Conservation (phyloP, 2,113 vertebrate species). For the Pseudonaja textilis region DNA sequence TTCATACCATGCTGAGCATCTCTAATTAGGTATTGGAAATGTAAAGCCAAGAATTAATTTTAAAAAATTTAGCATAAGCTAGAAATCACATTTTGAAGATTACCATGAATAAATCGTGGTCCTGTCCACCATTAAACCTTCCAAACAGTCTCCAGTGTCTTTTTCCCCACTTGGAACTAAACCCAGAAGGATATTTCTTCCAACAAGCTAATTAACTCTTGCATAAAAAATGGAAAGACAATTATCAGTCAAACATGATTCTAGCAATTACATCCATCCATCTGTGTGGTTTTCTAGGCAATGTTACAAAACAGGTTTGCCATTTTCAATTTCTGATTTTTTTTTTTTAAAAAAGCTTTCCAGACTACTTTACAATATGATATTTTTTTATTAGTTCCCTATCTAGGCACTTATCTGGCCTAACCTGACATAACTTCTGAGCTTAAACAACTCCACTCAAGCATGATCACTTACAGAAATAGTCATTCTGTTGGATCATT, state of each 20-base stretch:
- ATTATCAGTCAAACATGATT: neutral
- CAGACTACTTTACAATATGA: neutral
- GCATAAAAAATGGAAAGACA: neutral
- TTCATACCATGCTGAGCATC: neutral
- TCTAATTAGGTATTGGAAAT: neutral
- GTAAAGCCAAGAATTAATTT: neutral
- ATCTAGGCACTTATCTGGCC: neutral
- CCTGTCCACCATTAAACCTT: too few species aligned
- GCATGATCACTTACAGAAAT: neutral
- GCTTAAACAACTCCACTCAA: neutral
- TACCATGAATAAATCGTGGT: neutral
- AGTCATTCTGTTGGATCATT: neutral
- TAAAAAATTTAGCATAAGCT: neutral
- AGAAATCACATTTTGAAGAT: neutral
- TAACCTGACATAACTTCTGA: neutral
- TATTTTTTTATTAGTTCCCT: neutral
- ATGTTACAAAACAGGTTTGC: neutral
- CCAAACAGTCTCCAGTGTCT: too few species aligned
- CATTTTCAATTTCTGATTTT: neutral
- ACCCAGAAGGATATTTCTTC: too few species aligned
- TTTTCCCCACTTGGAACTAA: too few species aligned
- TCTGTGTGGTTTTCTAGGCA: neutral
- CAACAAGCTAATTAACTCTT: neutral
- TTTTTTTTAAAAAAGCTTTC: neutral
- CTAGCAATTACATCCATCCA: neutral